These are phyloP conservation scores for Araneus ventricosus DNA, from an alignment of 1,140 invertebrate species.

Conservation along the genomic window DNA sequence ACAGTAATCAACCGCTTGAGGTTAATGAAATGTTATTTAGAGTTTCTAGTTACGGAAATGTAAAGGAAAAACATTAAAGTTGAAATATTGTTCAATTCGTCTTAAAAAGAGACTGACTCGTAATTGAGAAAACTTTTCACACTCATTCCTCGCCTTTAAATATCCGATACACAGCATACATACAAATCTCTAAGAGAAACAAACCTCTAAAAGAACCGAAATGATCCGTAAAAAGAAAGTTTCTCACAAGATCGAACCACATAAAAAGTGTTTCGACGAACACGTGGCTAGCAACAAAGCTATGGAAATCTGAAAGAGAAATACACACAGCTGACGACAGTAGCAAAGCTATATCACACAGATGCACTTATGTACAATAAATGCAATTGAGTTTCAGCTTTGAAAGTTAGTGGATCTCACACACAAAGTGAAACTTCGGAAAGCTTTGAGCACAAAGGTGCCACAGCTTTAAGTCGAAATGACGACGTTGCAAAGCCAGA, in stretches of 20 bases:
- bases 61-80: too few relatives aligned
- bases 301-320: constrained; percentile 34
- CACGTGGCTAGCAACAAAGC: neutral
- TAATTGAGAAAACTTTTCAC: constrained; percentile 2
- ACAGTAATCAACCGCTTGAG: too few relatives aligned
- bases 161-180: neutral
- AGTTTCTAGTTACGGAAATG: too few relatives aligned
- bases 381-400: constrained; percentile 56
- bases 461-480: constrained; percentile 29
- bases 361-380: constrained; percentile 64
- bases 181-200: neutral
- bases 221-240: neutral
- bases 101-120: neutral
- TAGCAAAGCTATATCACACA: constrained; percentile 67
- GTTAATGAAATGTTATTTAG: too few relatives aligned
- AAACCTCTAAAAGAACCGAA: neutral
- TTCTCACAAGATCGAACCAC: too few relatives aligned
- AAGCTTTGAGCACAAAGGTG: constrained; percentile 47
- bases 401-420: constrained; percentile 42
- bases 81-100: too few relatives aligned
- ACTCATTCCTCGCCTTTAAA: neutral
- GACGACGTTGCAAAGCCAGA: constrained; percentile 23
- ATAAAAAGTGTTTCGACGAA: neutral
- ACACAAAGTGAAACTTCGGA: constrained; percentile 41
- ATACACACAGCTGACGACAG: constrained; percentile 35